Base-by-base conservation (phyloP, 2,797 vertebrate genomes). In the Xenentodon cancila region DNA sequence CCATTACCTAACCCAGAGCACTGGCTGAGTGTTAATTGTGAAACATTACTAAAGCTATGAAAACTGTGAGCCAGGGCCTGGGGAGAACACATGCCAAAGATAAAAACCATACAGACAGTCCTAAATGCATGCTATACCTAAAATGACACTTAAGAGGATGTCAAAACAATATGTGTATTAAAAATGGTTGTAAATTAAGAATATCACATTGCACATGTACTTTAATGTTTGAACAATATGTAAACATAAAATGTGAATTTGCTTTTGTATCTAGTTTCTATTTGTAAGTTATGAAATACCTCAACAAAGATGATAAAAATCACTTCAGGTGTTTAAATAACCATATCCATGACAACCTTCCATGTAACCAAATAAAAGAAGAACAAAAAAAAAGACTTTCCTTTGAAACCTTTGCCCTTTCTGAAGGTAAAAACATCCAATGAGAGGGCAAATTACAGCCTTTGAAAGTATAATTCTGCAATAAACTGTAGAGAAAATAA, bases 21-120 rank as follows among this genome's bases (percentile, higher is more conserved):
- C 54, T 73, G 82, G 60, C 71, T 82, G 86, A 85, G 87, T 90
- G 88, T 88, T 92, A 88, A 93, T 91, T 90, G 87, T 87, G 71
- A 88, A 79, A 71, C 88, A 88, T 90, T 90, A 91, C 79, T 88
- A 77, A 80, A 88, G 77, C 82, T 77, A 87, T 88, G 89, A 91
- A 84, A 88, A 88, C 75, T 88, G 81, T 85, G 88, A 88, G 79
- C 85, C 74, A 49, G 60, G 59, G 82, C 88, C 88, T 52, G 75
- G 47, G 88, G 87, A 77, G 61, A 60, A 78, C 27, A 64, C 71
- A 73, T 49, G 75, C 64, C 76, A 51, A 84, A 73, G 71, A 71
- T 69, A 57, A 74, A 84, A 85, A 88, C 79, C 64, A 74, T 37
- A 58, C 43, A 80, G 80, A 84, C 68, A 57, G 60, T 19, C 62